phyloP scores from a whole-genome alignment of 2,888 invertebrate genomes.

The Cephus nigrinus region DNA sequence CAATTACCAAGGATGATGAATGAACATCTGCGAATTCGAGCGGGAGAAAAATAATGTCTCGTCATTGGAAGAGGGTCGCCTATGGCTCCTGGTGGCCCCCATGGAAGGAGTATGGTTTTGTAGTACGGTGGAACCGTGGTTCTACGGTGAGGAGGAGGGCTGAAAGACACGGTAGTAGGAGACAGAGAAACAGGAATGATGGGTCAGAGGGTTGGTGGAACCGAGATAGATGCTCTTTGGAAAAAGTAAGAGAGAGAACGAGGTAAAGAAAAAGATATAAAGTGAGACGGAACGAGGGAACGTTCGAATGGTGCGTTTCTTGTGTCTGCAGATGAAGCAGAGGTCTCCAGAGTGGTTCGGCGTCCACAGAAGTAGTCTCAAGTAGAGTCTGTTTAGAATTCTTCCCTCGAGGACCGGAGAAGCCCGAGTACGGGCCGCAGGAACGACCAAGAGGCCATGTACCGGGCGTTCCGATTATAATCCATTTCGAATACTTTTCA shows the following conservation, averaged over 20 bases:
- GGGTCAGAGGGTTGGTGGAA: neutral
- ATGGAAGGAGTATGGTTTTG: neutral
- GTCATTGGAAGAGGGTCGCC: conserved; percentile 1
- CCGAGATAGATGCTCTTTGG: neutral
- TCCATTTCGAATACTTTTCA: neutral
- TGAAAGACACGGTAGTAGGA: neutral
- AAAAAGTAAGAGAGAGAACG: conserved; percentile 1
- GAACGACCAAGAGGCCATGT: neutral
- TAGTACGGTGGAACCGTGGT: neutral
- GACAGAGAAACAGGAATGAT: conserved; percentile 5
- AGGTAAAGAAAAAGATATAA: neutral
- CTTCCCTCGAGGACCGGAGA: conserved; percentile 20
- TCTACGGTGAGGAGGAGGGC: neutral
- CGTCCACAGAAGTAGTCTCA: conserved; percentile 24
- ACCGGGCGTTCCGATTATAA: conserved; percentile 7
- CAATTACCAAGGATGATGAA: conserved; percentile 7
- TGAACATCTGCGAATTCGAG: conserved; percentile 4
- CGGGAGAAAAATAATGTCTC: conserved; percentile 3
- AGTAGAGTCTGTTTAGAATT: conserved; percentile 26
- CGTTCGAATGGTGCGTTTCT: conserved; percentile 4
- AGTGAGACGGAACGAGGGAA: neutral
- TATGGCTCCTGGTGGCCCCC: conserved; percentile 4
- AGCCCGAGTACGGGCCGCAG: conserved; percentile 11
- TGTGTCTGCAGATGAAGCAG: conserved; percentile 12
- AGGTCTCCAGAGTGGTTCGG: conserved; percentile 10